These are phyloP conservation scores for Apis cerana DNA, from an alignment of 1,140 invertebrate species.

Conservation along the genomic window DNA sequence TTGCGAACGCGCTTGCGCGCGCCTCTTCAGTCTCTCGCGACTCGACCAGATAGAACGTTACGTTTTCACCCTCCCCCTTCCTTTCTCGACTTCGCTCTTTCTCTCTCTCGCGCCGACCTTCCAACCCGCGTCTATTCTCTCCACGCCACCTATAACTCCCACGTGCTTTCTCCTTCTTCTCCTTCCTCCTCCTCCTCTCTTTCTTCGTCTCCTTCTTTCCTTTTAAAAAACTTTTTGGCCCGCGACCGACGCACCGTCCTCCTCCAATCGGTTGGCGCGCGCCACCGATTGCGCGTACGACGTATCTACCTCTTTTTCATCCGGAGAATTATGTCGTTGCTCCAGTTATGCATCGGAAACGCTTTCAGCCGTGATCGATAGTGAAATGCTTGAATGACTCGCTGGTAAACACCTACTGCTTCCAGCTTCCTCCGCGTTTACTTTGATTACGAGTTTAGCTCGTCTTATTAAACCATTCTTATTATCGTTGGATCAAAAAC, in stretches of 20 bases:
- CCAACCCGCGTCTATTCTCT: conserved; percentile 29
- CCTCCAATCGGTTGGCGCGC: conserved; percentile 10
- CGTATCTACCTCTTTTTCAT: conserved; percentile 43
- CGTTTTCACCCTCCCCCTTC: conserved; percentile 14
- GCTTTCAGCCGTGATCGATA: conserved; percentile 63
- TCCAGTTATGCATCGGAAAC: conserved; percentile 51
- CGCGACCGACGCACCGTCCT: neutral
- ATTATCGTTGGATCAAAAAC: neutral
- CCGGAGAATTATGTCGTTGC: conserved; percentile 52
- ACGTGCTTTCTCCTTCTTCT: conserved; percentile 26
- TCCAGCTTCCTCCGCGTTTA: conserved; percentile 50
- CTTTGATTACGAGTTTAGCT: conserved; percentile 48
- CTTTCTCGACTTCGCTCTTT: neutral
- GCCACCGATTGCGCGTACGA: neutral
- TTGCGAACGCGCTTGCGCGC: conserved; percentile 27
- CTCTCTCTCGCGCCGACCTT: conserved; percentile 31
- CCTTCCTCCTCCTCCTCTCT: no score
- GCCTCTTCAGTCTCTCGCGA: conserved; percentile 35
- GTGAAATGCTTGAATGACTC: conserved; percentile 63
- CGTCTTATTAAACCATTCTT: conserved; percentile 16
- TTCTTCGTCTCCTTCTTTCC: neutral
- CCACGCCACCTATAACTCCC: conserved; percentile 10
- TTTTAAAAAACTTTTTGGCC: conserved; percentile 5
- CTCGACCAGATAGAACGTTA: conserved; percentile 39
- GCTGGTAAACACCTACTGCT: conserved; percentile 61